Base-by-base conservation (phyloP, 2,888 invertebrate species). In the Cerceris rybyensis region DNA sequence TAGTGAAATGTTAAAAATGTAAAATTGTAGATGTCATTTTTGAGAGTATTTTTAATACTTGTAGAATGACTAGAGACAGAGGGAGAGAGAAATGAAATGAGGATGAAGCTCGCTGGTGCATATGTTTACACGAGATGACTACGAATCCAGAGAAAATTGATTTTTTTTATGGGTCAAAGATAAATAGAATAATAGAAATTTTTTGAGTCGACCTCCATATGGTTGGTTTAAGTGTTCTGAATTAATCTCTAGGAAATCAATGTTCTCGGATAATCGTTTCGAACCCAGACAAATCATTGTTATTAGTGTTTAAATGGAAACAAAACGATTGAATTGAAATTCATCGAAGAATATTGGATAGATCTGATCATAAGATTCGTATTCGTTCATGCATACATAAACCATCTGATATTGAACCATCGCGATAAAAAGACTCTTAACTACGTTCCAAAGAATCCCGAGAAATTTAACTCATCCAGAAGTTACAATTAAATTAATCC, bases 31-130 rank as follows among this genome's bases (percentile, higher is more conserved):
- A 11, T 54, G 16, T 50, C 2, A n/a, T 52, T 52, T 7, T 52
- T 52, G 5, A n/a, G 7, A 2, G 1, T 1, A 57, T 8, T 16
- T 17, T 57, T 28, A 28, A 60, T 60, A 7, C 13, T 7, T 9
- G n/a, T n/a, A 52, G n/a, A n/a, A 52, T 46, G 46, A 46, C 46
- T 46, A 6, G 46, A 46, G 46, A 46, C 9, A 46, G 6, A 46
- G 46, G 11, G 46, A 4, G 46, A 43, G 43, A 8, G 46, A 8
- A 11, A 5, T 11, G 6, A 14, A 60, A 2, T 11, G 39, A 50
- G 43, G 80, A 86, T 86, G 82, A 82, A 88, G 84, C 88, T 87
- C 85, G 81, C 79, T 83, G 86, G 84, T 72, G 70, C 67, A 78
- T 82, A 80, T 80, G 76, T 80, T 79, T 81, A 69, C 84, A 87